Base-by-base conservation (phyloP, 30 jellyfish, hydroid and myxozoan genomes). In the Hydra vulgaris region DNA sequence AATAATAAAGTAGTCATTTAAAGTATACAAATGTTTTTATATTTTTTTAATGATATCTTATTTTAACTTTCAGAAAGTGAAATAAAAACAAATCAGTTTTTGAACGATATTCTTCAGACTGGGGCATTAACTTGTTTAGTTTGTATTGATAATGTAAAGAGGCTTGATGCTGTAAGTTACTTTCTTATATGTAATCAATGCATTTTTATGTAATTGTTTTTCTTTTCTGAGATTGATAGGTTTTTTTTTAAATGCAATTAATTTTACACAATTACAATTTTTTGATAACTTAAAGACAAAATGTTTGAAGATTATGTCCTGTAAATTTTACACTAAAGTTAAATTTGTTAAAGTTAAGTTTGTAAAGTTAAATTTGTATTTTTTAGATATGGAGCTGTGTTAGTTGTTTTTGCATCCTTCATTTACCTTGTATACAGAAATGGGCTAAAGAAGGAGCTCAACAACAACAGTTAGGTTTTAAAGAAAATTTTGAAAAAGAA, bases 381-480 rank as follows among this genome's bases (percentile, higher is more conserved):
- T 54, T 23, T n/a, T 23, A 91, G 98, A 72, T 91, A 7, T 91
- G 98, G 98, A 91, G 90, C 70, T 91, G 98, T 78, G 56, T 54
- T 18, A 27, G 77, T 23, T 91, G 98, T 72, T 83, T 26, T 79
- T 88, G 98, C 15, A 82, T 91, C 12, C 87, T 82, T 83, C 98
- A 91, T 82, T 26, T 91, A 25, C 96, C 80, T 77, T 91, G 98
- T 78, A 91, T 91, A 67, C 98, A 91, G 70, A 83, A 86, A 53
- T 91, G 98, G 98, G 95, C 96, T 21, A 75, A 92, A 70, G 95
- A 91, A 66, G 81, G 74, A 27, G 85, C 84, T 78, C 94, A 89
- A 21, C 89, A 78, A 1, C 86, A 89, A 76, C 81, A 78, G 15
- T 18, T 85, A 22, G 73, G 82, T 53, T 1, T 73, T 24, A 89